Base-by-base conservation (phyloP, 2,888 invertebrate genomes). In the Tuberolachnus salignus region DNA sequence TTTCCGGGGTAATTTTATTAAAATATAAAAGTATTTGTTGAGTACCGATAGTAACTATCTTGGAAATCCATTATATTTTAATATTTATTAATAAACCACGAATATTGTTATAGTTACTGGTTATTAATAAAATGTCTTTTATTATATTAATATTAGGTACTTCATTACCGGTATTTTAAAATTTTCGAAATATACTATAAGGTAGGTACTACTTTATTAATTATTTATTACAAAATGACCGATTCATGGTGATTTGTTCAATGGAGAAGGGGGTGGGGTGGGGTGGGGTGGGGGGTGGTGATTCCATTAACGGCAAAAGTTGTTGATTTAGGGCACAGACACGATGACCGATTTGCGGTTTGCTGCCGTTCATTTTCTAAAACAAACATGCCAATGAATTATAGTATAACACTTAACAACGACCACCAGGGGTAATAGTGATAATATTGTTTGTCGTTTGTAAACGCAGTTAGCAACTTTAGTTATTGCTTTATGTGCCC, bases 241-340 rank as follows among this genome's bases (percentile, higher is more conserved):
- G 16, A 57, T 74, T 64, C 23, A 44, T 53, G 19, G n/a, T 44
- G 64, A 74, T 74, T 73, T 73, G 63, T 63, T 21, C 34, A 14
- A 26, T 42, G 55, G 23, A 4, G n/a, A n/a, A n/a, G n/a, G 34
- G 34, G 34, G 6, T 4, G 34, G 34, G 6, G 34, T 3, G 23
- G n/a, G n/a, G 55, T n/a, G 34, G 34, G 34, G 6, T 4, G 34
- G 34, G 6, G 34, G 34, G 23, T n/a, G n/a, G 55, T n/a, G 34
- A 6, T 64, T 23, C 44, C 13, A 23, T 3, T 55, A 26, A 44
- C n/a, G 3, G 10, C 14, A 23, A 61, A 44, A 66, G 44, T 66
- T 66, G 55, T 74, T 55, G 64, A 55, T 55, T 66, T 74, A 64
- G n/a, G 21, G 44, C 21, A 13, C 53, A 44, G 53, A 19, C 74